Conservation (phyloP, 2,113 vertebrate species). For the Sula dactylatra region DNA sequence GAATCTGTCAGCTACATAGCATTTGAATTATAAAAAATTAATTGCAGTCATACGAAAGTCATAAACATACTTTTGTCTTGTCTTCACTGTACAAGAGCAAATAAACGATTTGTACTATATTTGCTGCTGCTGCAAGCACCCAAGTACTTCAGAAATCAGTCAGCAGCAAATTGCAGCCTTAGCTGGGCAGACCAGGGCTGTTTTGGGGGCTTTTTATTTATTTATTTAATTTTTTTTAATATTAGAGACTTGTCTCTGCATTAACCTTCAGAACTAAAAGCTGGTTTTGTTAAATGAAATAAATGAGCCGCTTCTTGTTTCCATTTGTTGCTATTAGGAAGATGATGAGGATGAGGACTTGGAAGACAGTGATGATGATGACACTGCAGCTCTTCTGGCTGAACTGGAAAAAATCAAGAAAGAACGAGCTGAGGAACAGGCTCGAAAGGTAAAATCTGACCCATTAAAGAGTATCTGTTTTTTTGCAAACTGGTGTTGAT, state of each 20-base stretch:
- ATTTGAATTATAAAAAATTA: neutral
- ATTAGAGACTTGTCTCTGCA: neutral
- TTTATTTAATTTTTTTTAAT: too few relatives aligned
- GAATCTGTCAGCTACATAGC: neutral
- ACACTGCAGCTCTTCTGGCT: constrained; percentile 93
- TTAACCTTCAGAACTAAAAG: neutral
- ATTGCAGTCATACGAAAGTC: neutral
- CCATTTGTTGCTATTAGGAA: constrained; percentile 53
- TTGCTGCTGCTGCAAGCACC: neutral
- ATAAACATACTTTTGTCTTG: neutral
- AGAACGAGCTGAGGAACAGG: constrained; percentile 94
- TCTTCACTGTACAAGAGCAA: neutral
- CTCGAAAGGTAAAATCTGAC: constrained; percentile 83
- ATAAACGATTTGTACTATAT: neutral
- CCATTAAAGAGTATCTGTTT: neutral
- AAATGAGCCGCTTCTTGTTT: neutral
- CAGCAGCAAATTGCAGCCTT: neutral
- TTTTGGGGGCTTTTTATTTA: too few relatives aligned
- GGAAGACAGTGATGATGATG: constrained; percentile 93
- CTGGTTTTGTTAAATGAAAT: neutral
- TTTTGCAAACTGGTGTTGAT: neutral
- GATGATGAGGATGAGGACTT: constrained; percentile 87
- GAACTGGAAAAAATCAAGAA: constrained; percentile 98
- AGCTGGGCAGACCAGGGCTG: neutral
- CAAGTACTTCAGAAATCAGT: neutral